Conservation (phyloP, 2,797 vertebrate species). For the Uromys caudimaculatus region DNA sequence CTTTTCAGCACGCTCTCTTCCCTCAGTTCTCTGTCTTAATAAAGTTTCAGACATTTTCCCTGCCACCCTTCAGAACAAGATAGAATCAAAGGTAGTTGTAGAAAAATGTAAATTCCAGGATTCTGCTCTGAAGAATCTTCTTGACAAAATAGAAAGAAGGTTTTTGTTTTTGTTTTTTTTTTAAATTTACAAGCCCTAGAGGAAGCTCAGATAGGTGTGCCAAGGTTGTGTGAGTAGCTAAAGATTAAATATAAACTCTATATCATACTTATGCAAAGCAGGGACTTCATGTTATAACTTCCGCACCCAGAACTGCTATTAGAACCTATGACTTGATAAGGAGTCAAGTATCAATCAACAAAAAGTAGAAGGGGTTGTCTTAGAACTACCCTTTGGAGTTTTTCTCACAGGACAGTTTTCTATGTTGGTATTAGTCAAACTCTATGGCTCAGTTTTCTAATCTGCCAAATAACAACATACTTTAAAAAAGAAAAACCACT, state of each 20-base stretch:
- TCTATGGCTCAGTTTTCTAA: background rate
- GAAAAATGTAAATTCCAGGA: constrained; percentile 23
- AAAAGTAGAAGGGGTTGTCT: background rate
- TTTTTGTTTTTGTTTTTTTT: background rate
- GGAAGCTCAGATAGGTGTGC: background rate
- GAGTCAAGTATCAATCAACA: background rate
- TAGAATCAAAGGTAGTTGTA: background rate
- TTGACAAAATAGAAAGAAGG: background rate
- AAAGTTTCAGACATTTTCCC: background rate
- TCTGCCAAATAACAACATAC: background rate
- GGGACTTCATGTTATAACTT: background rate
- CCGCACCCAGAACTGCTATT: background rate
- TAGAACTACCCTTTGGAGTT: background rate
- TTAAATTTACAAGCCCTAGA: background rate
- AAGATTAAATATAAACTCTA: background rate
- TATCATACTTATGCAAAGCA: background rate
- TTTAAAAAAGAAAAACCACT: background rate
- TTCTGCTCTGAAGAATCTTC: background rate
- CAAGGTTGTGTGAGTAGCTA: background rate
- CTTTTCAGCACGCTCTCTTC: background rate
- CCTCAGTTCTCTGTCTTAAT: background rate
- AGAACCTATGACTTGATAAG: background rate
- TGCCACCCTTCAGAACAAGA: background rate
- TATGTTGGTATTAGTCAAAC: background rate
- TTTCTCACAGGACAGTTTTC: background rate